Base-by-base conservation (phyloP, 2,888 invertebrate genomes). In the Dryomyza anilis region DNA sequence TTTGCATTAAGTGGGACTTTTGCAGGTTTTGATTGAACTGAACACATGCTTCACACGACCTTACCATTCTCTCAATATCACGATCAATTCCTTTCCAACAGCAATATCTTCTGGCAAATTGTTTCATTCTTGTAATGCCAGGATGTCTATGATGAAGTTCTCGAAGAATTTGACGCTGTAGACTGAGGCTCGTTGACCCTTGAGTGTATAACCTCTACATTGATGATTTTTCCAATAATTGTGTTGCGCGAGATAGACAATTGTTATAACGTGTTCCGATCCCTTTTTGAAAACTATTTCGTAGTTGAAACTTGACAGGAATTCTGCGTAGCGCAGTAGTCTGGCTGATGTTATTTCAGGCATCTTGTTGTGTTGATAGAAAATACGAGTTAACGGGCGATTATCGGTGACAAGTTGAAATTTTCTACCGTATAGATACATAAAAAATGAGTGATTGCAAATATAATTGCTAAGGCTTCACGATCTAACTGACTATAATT, bases 71-170 rank as follows among this genome's bases (percentile, higher is more conserved):
- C 23, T 62, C 62, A 10, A 62, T 58, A 14, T 66, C 58, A 7
- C 25, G 46, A 25, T 65, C 65, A 5, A 65, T 58, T 1, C 16
- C 6, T 52, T 72, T 73, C 74, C 73, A 76, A 66, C 65, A 77
- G 43, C 74, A 71, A 65, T 72, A 68, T 14, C 69, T 63, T 52
- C 71, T 55, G 1, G 74, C n/a, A n/a, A n/a, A n/a, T n/a, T n/a
- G 69, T 68, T 77, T 77, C 72, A 75, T 76, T 58, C 71, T 70
- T 12, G 71, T 70, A 6, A 74, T 68, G 8, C 76, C 76, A 12
- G 68, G 63, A 65, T 78, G 76, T 3, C 70, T 63, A n/a, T 56
- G 58, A 55, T 75, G 74, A 8, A 76, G 58, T 43, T 69, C 65
- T 48, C 62, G 33, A n/a, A 73, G 57, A 29, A 74, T 48, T 55